Evolutionary conservation across 2,888 invertebrate species (phyloP).

Genomic region (Melolontha melolontha): DNA sequence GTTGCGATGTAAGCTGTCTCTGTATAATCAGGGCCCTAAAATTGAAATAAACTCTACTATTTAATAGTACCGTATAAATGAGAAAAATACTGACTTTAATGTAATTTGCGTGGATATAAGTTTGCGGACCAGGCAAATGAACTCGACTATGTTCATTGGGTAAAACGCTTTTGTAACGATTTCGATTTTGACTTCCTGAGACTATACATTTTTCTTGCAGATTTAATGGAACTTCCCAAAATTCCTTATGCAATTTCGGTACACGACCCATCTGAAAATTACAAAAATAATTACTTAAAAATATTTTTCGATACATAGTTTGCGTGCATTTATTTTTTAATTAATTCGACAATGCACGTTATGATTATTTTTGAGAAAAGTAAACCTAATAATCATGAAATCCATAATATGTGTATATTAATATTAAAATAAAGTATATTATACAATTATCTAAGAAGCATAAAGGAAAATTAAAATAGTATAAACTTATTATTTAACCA

Average conservation of each 20-base stretch:
- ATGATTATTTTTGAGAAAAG: too few species aligned
- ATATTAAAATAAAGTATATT: too few species aligned
- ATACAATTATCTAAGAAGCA: too few species aligned
- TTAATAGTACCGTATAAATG: not conserved
- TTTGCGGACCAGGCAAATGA: conserved; percentile 74
- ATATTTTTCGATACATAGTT: too few species aligned
- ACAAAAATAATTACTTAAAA: not conserved
- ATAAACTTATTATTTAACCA: too few species aligned
- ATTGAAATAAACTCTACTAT: conserved; percentile 33
- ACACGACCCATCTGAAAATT: conserved; percentile 70
- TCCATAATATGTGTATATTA: too few species aligned
- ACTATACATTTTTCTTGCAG: conserved; percentile 91
- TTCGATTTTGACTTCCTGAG: conserved; percentile 89
- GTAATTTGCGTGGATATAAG: conserved; percentile 95
- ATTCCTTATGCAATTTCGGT: conserved; percentile 84
- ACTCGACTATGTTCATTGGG: conserved; percentile 92
- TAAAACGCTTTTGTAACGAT: conserved; percentile 89
- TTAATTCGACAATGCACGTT: too few species aligned
- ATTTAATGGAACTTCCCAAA: conserved; percentile 94
- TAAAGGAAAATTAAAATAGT: too few species aligned
- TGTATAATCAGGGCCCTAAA: conserved; percentile 89
- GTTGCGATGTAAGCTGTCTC: conserved; percentile 91
- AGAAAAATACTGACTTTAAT: conserved; percentile 74
- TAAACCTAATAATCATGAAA: too few species aligned
- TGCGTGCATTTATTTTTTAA: too few species aligned